These are phyloP conservation scores for Carduelis carduelis DNA, from an alignment of 2,797 vertebrate genomes.

Conservation along the genomic window DNA sequence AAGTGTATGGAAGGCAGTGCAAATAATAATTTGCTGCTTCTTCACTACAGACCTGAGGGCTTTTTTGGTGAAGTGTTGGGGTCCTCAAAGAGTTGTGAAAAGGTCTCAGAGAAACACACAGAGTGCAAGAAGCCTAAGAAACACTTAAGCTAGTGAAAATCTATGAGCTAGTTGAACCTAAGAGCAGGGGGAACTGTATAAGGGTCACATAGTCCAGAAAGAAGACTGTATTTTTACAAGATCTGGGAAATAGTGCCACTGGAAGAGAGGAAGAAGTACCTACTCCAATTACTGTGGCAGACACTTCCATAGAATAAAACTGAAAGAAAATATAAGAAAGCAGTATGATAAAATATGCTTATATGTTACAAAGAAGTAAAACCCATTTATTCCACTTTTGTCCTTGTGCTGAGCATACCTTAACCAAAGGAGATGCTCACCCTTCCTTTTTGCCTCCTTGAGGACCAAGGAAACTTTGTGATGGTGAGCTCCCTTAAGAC, in stretches of 20 bases:
- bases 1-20: background rate
- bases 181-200: background rate
- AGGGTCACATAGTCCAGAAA: background rate
- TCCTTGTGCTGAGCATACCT: background rate
- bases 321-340: background rate
- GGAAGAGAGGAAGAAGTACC: background rate
- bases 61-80: background rate
- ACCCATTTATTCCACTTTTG: background rate
- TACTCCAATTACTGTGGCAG: background rate
- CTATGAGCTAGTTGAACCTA: background rate
- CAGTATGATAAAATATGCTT: background rate
- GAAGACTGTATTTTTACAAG: background rate
- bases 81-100: background rate
- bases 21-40: background rate
- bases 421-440: background rate
- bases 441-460: background rate
- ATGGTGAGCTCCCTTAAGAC: background rate
- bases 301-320: background rate
- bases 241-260: background rate
- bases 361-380: background rate
- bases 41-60: background rate
- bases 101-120: background rate
- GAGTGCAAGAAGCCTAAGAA: background rate
- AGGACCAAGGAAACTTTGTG: background rate
- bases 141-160: background rate